Conservation (phyloP, 2,113 vertebrate genomes). For the Harpagus bidentatus region DNA sequence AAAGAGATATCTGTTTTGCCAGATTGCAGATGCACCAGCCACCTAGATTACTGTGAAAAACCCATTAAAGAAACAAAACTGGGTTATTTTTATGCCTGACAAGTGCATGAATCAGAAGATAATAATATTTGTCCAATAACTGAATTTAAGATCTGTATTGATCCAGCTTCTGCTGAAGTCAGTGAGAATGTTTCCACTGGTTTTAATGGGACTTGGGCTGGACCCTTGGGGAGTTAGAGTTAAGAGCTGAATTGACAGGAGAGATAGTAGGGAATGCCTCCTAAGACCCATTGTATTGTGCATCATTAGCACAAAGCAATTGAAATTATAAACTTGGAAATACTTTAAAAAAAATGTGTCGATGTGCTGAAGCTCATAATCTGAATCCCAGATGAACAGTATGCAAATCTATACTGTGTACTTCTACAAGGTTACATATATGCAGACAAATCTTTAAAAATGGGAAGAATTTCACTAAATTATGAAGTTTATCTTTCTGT, state of each 20-base stretch:
- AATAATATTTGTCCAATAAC: not conserved
- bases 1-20: constrained; percentile 38
- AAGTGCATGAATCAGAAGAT: not conserved
- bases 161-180: not conserved
- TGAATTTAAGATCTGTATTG: not conserved
- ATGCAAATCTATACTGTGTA: not conserved
- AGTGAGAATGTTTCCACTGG: not conserved
- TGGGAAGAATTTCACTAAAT: not conserved
- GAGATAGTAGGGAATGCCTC: not conserved
- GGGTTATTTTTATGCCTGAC: constrained; percentile 19
- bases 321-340: not conserved
- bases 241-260: not conserved
- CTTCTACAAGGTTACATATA: not conserved
- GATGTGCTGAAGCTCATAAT: not conserved
- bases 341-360: not conserved
- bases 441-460: not conserved
- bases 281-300: not conserved
- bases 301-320: not conserved
- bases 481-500: not conserved
- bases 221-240: not conserved
- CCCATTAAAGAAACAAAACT: constrained; percentile 35
- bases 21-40: constrained; percentile 8
- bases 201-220: not conserved
- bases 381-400: not conserved
- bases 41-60: constrained; percentile 21